Evolutionary conservation across 2,797 vertebrate species (phyloP).

Genomic region (Malacoctenus gilli): DNA sequence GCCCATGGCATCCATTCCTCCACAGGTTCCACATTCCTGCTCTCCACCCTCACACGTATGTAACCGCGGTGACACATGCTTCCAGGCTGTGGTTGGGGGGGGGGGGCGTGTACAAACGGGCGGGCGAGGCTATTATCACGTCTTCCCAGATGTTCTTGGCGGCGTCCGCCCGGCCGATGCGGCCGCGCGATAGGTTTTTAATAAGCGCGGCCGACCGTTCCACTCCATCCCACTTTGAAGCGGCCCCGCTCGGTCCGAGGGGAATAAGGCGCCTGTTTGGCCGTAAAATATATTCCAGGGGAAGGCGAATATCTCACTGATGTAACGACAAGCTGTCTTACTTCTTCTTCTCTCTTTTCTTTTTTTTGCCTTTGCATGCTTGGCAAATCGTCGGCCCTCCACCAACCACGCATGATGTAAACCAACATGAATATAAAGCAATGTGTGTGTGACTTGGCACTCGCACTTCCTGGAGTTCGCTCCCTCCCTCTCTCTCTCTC

Average conservation of each 20-base stretch:
- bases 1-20: constrained; percentile 2
- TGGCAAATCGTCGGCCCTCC: constrained; percentile 11
- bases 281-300: constrained; percentile 37
- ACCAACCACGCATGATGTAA: constrained; percentile 28
- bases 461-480: no score
- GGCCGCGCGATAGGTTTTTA: constrained; percentile 60
- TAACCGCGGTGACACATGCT: constrained; percentile 27
- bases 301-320: constrained; percentile 38
- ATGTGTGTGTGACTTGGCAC: constrained; percentile 7
- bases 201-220: constrained; percentile 32
- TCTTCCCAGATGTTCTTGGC: constrained; percentile 48
- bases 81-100: constrained; percentile 20
- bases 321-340: constrained; percentile 38
- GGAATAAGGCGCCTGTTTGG: constrained; percentile 22
- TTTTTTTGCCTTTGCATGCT: constrained; percentile 8
- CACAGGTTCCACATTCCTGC: neutral
- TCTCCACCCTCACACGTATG: constrained; percentile 28
- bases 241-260: constrained; percentile 26
- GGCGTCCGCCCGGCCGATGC: constrained; percentile 44
- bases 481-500: constrained; percentile 1
- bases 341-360: constrained; percentile 41
- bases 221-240: constrained; percentile 52
- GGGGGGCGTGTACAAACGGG: constrained; percentile 34
- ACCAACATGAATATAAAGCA: constrained; percentile 42
- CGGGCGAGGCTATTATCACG: constrained; percentile 48